phyloP scores from a whole-genome alignment of 2,113 vertebrate genomes.

The Notechis scutatus region DNA sequence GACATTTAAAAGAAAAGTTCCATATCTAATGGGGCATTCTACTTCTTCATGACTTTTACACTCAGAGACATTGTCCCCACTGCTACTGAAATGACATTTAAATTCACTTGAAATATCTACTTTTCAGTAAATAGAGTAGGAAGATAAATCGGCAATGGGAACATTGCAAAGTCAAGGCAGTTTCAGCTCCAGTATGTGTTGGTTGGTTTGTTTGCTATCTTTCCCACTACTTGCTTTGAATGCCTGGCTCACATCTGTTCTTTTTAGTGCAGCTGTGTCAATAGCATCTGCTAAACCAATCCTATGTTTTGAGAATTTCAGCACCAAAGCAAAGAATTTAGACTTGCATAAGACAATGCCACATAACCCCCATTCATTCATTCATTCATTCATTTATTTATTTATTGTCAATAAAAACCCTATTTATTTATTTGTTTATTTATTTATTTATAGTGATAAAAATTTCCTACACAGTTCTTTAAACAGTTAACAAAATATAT shows the following conservation, averaged over 20 bases:
- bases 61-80: background rate
- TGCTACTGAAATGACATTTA: background rate
- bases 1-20: rapidly evolving
- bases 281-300: background rate
- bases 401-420: background rate
- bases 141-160: background rate
- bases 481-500: rapidly evolving
- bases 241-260: background rate
- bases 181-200: background rate
- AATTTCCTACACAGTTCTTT: background rate
- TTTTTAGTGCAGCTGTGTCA: background rate
- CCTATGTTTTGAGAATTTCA: background rate
- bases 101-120: background rate
- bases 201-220: background rate
- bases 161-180: background rate
- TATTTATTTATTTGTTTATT: background rate
- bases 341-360: background rate
- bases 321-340: background rate
- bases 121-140: background rate
- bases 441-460: rapidly evolving
- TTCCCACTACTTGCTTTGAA: background rate
- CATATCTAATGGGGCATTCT: background rate
- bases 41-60: background rate
- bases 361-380: background rate
- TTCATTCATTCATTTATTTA: rapidly evolving